These are phyloP conservation scores for Spheniscus humboldti DNA, from an alignment of 2,797 vertebrate genomes.

Conservation along the genomic window DNA sequence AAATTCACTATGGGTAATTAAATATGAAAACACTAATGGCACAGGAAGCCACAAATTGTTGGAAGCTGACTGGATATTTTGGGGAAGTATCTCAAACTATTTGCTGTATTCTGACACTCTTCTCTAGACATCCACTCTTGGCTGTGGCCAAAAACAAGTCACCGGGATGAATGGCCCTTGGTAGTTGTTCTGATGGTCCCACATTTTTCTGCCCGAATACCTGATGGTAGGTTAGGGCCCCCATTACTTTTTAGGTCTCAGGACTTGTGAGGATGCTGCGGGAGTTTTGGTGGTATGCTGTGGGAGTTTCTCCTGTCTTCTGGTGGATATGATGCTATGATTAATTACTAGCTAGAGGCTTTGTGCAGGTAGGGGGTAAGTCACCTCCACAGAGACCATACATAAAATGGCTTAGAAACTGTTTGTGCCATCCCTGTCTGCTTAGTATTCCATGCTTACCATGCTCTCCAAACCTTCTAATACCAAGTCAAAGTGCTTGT, in stretches of 20 bases:
- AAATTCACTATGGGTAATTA: neutral
- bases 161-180: neutral
- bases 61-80: neutral
- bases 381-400: neutral
- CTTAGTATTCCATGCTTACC: neutral
- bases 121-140: neutral
- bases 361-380: neutral
- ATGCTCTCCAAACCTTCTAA: neutral
- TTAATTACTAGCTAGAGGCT: neutral
- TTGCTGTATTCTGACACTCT: neutral
- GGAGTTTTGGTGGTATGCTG: neutral
- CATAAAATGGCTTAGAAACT: neutral
- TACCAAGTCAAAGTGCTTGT: neutral
- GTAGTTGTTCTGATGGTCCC: neutral
- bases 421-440: neutral
- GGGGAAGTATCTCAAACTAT: neutral
- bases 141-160: neutral
- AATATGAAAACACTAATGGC: fast-evolving
- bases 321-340: neutral
- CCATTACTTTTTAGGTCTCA: neutral
- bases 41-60: neutral
- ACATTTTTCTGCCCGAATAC: neutral
- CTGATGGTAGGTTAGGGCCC: neutral
- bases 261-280: neutral
- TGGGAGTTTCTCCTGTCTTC: neutral